Conservation (phyloP, 1,140 invertebrate genomes). For the Maconellicoccus hirsutus region DNA sequence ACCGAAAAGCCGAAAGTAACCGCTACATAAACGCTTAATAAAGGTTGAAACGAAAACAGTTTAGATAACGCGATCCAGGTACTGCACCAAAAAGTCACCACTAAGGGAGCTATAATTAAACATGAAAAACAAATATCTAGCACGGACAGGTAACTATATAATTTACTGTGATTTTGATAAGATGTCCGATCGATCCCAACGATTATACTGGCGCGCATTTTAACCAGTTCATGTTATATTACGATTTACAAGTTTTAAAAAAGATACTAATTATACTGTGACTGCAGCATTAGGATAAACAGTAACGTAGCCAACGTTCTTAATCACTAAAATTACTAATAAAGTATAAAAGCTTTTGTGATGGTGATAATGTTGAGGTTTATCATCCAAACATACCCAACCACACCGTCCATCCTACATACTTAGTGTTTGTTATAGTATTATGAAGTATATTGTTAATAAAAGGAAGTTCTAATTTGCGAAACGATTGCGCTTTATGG, state of each 20-base stretch:
- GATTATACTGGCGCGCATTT: constrained; percentile 17
- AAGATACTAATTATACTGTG: neutral
- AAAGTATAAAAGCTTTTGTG: neutral
- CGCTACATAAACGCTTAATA: neutral
- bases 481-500: constrained; percentile 7
- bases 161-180: constrained; percentile 13
- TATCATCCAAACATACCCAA: neutral
- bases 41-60: neutral
- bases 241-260: neutral
- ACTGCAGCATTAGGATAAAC: neutral
- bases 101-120: neutral
- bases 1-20: neutral
- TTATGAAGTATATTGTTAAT: constrained; percentile 2
- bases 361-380: neutral
- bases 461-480: constrained; percentile 9
- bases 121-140: constrained; percentile 4
- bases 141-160: neutral
- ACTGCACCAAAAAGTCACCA: constrained; percentile 6
- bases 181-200: constrained; percentile 13
- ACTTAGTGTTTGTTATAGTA: neutral
- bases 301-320: neutral
- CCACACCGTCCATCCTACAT: neutral
- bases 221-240: constrained; percentile 15
- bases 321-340: neutral
- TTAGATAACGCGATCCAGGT: neutral